Conservation (phyloP, 92 coral and sea anemone species). For the Muricea muricata region DNA sequence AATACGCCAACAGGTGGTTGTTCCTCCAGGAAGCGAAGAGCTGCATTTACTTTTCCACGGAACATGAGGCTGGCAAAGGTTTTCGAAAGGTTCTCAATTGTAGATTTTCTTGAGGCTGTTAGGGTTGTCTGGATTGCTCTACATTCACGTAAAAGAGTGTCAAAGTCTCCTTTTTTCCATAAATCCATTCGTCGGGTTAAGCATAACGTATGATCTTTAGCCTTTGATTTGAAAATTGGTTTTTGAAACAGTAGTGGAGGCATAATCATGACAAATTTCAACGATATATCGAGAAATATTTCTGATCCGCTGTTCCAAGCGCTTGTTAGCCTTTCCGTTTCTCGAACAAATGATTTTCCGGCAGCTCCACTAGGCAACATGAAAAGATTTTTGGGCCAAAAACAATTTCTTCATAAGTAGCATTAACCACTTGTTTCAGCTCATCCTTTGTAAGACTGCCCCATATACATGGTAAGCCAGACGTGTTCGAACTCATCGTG, state of each 20-base stretch:
- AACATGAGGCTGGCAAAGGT: slow-evolving; percentile 37
- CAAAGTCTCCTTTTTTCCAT: slow-evolving; percentile 56
- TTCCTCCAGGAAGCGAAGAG: slow-evolving; percentile 22
- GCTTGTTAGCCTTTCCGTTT: slow-evolving; percentile 23
- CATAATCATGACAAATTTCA: slow-evolving; percentile 58
- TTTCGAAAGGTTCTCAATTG: slow-evolving; percentile 33
- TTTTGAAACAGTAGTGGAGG: slow-evolving; percentile 66
- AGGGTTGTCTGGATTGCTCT: slow-evolving; percentile 42
- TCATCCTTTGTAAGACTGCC: too few relatives aligned
- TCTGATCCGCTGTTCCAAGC: slow-evolving; percentile 52
- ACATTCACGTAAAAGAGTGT: slow-evolving; percentile 42
- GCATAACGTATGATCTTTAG: slow-evolving; percentile 49
- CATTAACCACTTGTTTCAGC: slow-evolving; percentile 2
- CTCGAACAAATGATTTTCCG: slow-evolving; percentile 41
- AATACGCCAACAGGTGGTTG: neutral
- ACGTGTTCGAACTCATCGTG: too few relatives aligned
- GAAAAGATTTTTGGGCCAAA: slow-evolving; percentile 47
- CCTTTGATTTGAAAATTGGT: slow-evolving; percentile 55
- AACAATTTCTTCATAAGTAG: slow-evolving; percentile 36
- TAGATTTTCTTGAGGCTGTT: slow-evolving; percentile 2
- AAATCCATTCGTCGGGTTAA: slow-evolving; percentile 37
- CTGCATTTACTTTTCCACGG: slow-evolving; percentile 56
- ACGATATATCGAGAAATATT: slow-evolving; percentile 10
- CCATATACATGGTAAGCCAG: too few relatives aligned
- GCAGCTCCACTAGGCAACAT: slow-evolving; percentile 62